Evolutionary conservation across 2,888 invertebrate species (phyloP).

Genomic region (Stratiomys singularior): DNA sequence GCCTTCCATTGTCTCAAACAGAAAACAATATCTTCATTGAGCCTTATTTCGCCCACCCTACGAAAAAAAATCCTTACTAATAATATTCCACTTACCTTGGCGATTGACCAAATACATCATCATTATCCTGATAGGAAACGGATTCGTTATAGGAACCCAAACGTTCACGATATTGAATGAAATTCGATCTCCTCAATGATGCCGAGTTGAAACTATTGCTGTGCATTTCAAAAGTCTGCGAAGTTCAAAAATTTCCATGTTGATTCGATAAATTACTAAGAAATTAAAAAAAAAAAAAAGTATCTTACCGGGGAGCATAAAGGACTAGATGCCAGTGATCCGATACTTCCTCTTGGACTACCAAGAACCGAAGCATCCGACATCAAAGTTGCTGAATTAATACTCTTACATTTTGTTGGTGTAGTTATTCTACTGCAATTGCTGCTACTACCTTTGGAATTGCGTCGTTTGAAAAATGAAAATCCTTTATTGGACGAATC

Average conservation of each 20-base stretch:
- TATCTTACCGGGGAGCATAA: conserved; percentile 42
- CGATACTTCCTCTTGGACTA: conserved; percentile 63
- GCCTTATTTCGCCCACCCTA: background rate
- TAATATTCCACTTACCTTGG: conserved; percentile 57
- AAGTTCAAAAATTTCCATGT: background rate
- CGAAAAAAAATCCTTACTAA: background rate
- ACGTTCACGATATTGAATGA: conserved; percentile 60
- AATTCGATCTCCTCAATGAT: conserved; percentile 9
- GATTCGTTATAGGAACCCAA: conserved; percentile 64
- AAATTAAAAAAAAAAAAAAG: too few relatives aligned
- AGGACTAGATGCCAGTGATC: conserved; percentile 61
- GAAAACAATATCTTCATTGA: background rate
- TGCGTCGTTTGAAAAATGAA: conserved; percentile 63
- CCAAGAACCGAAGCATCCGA: conserved; percentile 63
- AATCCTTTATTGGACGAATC: conserved; percentile 63
- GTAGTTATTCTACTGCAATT: conserved; percentile 42
- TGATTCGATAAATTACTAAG: too few relatives aligned
- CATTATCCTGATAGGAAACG: conserved; percentile 58
- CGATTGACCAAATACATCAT: conserved; percentile 62
- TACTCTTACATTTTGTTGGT: conserved; percentile 57
- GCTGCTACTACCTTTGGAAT: conserved; percentile 61
- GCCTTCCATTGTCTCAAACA: too few relatives aligned
- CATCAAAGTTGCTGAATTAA: conserved; percentile 64
- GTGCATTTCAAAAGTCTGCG: conserved; percentile 33
- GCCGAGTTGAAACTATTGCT: conserved; percentile 34